phyloP scores from a whole-genome alignment of 2,888 invertebrate genomes.

The Gibbula magus region DNA sequence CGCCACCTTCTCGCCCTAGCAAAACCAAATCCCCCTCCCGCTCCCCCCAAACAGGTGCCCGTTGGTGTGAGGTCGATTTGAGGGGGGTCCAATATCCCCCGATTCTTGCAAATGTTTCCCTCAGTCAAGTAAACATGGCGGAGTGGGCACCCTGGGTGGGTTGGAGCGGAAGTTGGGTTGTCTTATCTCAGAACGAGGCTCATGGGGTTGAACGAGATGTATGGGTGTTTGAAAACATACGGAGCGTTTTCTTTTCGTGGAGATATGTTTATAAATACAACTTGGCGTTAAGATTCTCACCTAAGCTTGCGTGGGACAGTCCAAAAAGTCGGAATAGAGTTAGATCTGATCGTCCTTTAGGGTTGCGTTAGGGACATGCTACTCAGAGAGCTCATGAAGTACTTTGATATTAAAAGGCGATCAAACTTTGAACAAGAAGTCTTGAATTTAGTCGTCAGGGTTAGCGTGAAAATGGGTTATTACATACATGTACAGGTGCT shows the following conservation, averaged over 20 bases:
- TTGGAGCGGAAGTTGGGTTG: background rate
- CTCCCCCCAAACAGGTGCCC: constrained; percentile 18
- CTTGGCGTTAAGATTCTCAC: no score
- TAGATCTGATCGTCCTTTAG: no score
- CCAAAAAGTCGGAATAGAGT: no score
- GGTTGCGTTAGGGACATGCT: no score
- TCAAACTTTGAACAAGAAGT: no score
- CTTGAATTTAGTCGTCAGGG: no score
- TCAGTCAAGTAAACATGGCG: background rate
- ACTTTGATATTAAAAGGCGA: no score
- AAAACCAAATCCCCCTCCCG: constrained; percentile 10
- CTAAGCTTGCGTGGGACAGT: no score
- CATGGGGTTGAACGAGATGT: background rate
- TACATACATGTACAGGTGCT: no score
- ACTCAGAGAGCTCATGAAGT: no score
- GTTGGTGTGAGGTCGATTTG: constrained; percentile 21
- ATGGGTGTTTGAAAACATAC: background rate
- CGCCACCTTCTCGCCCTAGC: constrained; percentile 22
- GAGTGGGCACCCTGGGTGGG: background rate
- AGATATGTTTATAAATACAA: constrained; percentile 7
- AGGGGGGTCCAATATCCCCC: constrained; percentile 2
- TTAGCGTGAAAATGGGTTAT: no score
- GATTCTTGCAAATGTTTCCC: constrained; percentile 11
- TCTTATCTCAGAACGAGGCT: background rate
- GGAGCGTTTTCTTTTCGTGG: background rate